Base-by-base conservation (phyloP, 2,113 vertebrate species). In the Girardinichthys multiradiatus region DNA sequence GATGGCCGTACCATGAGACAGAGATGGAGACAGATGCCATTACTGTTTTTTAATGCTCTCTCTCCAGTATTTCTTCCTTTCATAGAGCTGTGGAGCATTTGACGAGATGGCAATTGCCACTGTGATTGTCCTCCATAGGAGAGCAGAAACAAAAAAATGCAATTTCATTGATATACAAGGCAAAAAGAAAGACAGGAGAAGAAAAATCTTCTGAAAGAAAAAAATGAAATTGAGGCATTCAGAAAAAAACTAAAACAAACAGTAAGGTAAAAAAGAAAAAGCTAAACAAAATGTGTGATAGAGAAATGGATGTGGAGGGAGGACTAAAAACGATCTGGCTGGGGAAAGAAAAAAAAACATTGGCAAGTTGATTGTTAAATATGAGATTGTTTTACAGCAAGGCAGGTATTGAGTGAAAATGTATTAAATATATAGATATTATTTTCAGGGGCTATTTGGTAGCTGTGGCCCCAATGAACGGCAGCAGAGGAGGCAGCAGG, bases 401-500 rank as follows among this genome's bases (percentile, higher is more conserved):
- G 87, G 82, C 88, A 90, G 91, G 89, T 89, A 92, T 91, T 85
- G 91, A 90, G 89, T 90, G 90, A 92, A 91, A 92, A 91, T 87
- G 83, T 93, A 91, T 92, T 93, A 91, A 85, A 92, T 91, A 92
- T 92, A 92, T 90, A 92, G 86, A 90, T 91, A 91, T 92, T 92
- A 90, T 93, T 92, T 94, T 91, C 89, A 91, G 87, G 89, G 89
- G 86, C 86, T 90, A 91, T 94, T 93, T 93, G 85, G 91, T 87
- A 45, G 80, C 78, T 72, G 82, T 79, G 81, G 82, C 80, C 84
- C 72, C 87, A 81, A 84, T 88, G 85, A 86, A 82, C 78, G 9
- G 68, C 68, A 57, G 74, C 79, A 73, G 81, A 66, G 35, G 76
- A 81, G 79, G 86, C 85, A 77, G 88, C 70, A 61, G 88, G 84